A percentile compares a stretch with the other conserved stretches of the same genome.
Conservation (phyloP, 2,797 vertebrate species). For the Argya squamiceps region DNA sequence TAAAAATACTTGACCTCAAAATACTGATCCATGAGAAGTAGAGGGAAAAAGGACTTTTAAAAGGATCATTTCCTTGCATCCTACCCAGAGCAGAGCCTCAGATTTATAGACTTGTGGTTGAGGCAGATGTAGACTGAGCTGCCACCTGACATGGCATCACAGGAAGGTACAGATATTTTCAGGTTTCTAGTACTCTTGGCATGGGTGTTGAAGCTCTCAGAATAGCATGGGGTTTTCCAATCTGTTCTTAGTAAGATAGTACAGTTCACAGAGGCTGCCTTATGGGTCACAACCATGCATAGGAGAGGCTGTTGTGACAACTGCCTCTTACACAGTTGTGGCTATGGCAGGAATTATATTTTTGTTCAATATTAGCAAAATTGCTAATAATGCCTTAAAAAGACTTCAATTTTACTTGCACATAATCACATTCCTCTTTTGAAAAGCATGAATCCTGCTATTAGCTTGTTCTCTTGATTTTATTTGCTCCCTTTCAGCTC, state of each 20-base stretch:
- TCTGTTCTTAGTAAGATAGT: background rate
- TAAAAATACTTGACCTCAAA: slow-evolving; percentile 60
- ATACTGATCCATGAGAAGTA: background rate
- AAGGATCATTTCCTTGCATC: background rate
- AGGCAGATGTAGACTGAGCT: background rate
- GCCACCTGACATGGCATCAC: background rate
- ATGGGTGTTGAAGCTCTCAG: background rate
- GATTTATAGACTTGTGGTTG: slow-evolving; percentile 23
- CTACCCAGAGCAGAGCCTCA: background rate
- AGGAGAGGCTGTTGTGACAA: background rate
- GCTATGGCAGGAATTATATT: background rate
- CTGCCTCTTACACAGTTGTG: background rate
- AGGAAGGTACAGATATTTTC: background rate
- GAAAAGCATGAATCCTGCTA: background rate
- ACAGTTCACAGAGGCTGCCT: background rate
- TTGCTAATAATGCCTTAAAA: background rate
- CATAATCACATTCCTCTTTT: background rate
- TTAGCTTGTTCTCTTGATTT: background rate
- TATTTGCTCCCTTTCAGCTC: background rate
- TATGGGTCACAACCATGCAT: background rate
- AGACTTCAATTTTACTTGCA: accelerated
- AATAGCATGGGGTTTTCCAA: background rate
- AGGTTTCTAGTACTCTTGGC: background rate
- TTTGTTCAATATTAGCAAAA: background rate
- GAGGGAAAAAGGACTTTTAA: background rate